Conservation (phyloP, 53 echinoderm and acorn worm genomes). For the Crossaster papposus region DNA sequence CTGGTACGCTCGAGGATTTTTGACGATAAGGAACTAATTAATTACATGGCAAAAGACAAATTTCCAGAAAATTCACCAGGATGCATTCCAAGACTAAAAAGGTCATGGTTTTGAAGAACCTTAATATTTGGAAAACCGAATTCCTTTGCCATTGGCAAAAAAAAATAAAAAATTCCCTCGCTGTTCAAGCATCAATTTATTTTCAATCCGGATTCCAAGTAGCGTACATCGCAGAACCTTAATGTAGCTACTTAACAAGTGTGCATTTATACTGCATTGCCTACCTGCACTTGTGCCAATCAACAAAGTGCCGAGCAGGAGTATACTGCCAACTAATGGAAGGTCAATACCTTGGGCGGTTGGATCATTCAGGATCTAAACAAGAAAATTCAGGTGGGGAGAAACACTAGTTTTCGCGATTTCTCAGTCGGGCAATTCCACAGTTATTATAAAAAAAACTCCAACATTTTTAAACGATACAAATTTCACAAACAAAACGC, state of each 20-base stretch:
- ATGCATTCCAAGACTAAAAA: background rate
- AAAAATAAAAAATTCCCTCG: background rate
- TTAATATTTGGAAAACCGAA: background rate
- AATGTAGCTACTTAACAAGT: background rate
- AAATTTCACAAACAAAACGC: too few species aligned
- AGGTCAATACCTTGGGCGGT: background rate
- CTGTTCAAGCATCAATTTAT: background rate
- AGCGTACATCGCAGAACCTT: background rate
- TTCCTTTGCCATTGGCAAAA: background rate
- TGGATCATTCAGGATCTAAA: background rate
- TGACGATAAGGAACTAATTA: too few species aligned
- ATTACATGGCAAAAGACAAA: too few species aligned
- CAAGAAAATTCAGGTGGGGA: background rate
- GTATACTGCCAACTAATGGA: background rate
- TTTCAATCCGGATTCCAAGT: background rate
- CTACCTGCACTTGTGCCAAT: background rate
- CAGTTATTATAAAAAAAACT: too few species aligned
- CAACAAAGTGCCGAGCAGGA: background rate
- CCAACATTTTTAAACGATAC: too few species aligned
- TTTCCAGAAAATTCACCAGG: background rate
- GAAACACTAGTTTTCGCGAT: background rate
- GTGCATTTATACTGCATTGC: background rate
- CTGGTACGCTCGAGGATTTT: too few species aligned
- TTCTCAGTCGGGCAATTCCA: too few species aligned
- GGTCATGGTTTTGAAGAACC: background rate